Conservation (phyloP, 2,113 vertebrate genomes). For the Polypterus senegalus region DNA sequence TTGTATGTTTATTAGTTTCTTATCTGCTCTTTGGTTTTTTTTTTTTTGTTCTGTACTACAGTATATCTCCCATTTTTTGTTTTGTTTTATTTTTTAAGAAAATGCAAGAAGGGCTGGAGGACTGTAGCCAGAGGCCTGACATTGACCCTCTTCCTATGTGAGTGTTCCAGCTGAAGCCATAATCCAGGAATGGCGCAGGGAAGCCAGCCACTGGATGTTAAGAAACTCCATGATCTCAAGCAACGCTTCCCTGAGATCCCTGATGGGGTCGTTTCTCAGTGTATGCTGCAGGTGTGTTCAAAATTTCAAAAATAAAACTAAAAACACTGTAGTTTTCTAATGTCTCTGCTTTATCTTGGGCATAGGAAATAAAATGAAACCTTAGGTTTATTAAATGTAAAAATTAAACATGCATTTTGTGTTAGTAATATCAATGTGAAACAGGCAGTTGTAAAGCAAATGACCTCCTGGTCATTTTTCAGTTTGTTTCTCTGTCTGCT, state of each 20-base stretch:
- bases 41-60: not conserved
- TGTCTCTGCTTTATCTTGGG: too few species aligned
- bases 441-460: too few species aligned
- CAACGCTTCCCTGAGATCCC: slow-evolving; percentile 97
- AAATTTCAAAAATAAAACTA: too few species aligned
- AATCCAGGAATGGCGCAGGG: slow-evolving; percentile 86
- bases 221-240: slow-evolving; percentile 93
- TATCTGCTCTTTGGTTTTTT: slow-evolving; percentile 2
- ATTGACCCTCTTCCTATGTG: slow-evolving; percentile 54
- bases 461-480: too few species aligned
- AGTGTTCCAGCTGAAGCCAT: slow-evolving; percentile 35
- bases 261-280: slow-evolving; percentile 87
- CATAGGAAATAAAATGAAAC: too few species aligned
- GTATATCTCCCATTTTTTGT: not conserved
- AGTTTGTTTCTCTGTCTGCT: too few species aligned
- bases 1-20: not conserved
- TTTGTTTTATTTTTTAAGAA: slow-evolving; percentile 39
- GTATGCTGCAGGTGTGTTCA: slow-evolving; percentile 77
- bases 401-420: too few species aligned
- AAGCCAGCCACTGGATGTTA: slow-evolving; percentile 76
- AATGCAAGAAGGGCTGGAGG: slow-evolving; percentile 63
- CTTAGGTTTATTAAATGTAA: too few species aligned
- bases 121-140: slow-evolving; percentile 62
- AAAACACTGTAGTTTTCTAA: too few species aligned
- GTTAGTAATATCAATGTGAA: too few species aligned